Conservation (phyloP, 1,140 invertebrate genomes). For the Bradynema listronoti region DNA sequence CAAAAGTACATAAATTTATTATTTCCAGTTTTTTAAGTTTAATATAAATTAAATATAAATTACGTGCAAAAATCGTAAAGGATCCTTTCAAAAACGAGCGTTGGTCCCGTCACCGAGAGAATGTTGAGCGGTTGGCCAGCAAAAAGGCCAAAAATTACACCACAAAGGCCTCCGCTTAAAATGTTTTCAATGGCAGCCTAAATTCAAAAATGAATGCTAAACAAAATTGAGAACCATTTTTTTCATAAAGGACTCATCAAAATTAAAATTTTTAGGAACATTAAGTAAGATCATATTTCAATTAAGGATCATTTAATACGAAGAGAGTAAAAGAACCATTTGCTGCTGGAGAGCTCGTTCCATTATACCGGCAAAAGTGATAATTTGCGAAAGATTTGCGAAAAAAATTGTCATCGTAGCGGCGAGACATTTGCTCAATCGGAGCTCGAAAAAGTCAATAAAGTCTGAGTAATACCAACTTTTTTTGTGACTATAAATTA, state of each 20-base stretch:
- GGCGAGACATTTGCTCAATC: slow-evolving; percentile 44
- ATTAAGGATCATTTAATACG: too few relatives aligned
- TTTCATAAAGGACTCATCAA: too few relatives aligned
- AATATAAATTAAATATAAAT: slow-evolving; percentile 2
- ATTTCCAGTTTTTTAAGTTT: background rate
- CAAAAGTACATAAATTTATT: slow-evolving; percentile 4
- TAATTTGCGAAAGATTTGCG: slow-evolving; percentile 59
- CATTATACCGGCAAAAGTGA: slow-evolving; percentile 60
- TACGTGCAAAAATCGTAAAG: slow-evolving; percentile 58
- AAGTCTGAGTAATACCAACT: slow-evolving; percentile 58
- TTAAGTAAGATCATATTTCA: too few relatives aligned
- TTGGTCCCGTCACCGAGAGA: slow-evolving; percentile 60
- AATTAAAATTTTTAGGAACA: too few relatives aligned
- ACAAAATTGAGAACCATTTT: too few relatives aligned
- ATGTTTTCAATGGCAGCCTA: slow-evolving; percentile 60
- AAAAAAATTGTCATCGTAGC: slow-evolving; percentile 59
- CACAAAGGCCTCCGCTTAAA: slow-evolving; percentile 59
- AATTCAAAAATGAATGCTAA: too few relatives aligned
- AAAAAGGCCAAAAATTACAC: slow-evolving; percentile 60
- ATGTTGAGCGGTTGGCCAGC: slow-evolving; percentile 62
- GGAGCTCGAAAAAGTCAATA: slow-evolving; percentile 56
- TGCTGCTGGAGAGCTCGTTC: slow-evolving; percentile 52
- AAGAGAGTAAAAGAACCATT: too few relatives aligned
- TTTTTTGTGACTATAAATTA: slow-evolving; percentile 36
- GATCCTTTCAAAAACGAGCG: slow-evolving; percentile 61